Evolutionary conservation across 2,888 invertebrate genomes (phyloP), one percentile per base, ranked within the genome.

Genomic region (Conchocele bisecta): DNA sequence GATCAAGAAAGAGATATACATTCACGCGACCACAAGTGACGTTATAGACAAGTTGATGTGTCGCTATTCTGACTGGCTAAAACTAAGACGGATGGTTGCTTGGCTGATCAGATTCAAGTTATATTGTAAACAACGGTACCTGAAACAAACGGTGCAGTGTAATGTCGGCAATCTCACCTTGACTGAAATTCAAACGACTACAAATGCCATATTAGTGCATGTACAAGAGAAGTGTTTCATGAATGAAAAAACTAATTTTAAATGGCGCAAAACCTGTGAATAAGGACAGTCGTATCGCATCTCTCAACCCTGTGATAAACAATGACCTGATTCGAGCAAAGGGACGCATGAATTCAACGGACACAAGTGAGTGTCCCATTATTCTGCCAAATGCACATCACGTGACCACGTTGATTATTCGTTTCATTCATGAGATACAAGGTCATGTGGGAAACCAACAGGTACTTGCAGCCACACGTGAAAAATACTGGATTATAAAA

Each of bases 21-120:
- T 59, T 22, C 9, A 59, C 26, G 22, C 46, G 24, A 48, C 35
- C 2, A 13, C 15, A 24, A 33, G 22, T 35, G 20, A 48, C 20
- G 15, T 24, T 31, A 29, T 26, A 4, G n/a, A 48, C 24, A 33
- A 17, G 11, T 17, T 58, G 1, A 26, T 51, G 5, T 20, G 6
- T 5, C 22, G 33, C 6, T 58, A 22, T 42, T 66, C 51, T 5
- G n/a, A 39, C 33, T 66, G 57, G 58, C 22, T 7, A 2, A 59
- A 42, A 53, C 24, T 67, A 13, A 24, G 17, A 42, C 58, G 53
- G n/a, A 29, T 53, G 6, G 24, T 50, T 13, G 54, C 41, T 9
- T 53, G 54, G 60, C 41, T 67, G n/a, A 39, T 37, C n/a, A 35
- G 41, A 39, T 66, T 58, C 33, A 50, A 57, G 31, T 1, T 2